Conservation (phyloP, 2,888 invertebrate species). For the Bimastos eiseni region DNA sequence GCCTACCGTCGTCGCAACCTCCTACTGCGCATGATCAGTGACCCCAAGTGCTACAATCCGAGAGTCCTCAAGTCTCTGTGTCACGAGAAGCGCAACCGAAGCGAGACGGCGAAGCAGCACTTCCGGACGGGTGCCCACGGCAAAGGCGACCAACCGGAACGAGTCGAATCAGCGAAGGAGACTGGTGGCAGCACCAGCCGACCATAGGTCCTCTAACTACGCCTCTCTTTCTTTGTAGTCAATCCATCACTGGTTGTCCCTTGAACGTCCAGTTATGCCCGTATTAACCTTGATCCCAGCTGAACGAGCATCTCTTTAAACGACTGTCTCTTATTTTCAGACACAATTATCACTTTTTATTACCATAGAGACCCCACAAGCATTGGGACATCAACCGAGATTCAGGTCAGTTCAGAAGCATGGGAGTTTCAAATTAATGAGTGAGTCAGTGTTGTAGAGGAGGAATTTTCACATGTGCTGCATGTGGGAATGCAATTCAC, state of each 20-base stretch:
- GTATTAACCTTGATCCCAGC: background rate
- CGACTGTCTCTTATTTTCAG: background rate
- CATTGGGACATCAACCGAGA: background rate
- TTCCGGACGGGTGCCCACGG: constrained; percentile 20
- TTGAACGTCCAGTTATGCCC: background rate
- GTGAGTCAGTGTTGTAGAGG: background rate
- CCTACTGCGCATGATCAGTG: constrained; percentile 61
- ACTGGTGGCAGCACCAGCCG: background rate
- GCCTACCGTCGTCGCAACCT: constrained; percentile 51
- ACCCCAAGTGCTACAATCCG: constrained; percentile 60
- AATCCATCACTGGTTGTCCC: background rate
- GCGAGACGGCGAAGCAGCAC: constrained; percentile 22
- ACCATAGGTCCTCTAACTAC: background rate
- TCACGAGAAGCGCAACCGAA: constrained; percentile 30
- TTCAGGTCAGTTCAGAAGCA: background rate
- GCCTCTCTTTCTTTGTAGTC: background rate
- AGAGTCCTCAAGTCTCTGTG: constrained; percentile 59
- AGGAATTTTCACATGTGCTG: background rate
- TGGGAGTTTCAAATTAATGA: background rate
- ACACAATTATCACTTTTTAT: background rate
- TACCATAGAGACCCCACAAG: background rate
- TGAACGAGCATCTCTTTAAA: background rate
- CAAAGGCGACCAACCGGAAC: background rate
- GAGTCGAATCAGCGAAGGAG: background rate
- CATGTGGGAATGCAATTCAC: too few species aligned